Base-by-base conservation (phyloP, 2,797 vertebrate genomes). In the Enteromius unitaeniatus region DNA sequence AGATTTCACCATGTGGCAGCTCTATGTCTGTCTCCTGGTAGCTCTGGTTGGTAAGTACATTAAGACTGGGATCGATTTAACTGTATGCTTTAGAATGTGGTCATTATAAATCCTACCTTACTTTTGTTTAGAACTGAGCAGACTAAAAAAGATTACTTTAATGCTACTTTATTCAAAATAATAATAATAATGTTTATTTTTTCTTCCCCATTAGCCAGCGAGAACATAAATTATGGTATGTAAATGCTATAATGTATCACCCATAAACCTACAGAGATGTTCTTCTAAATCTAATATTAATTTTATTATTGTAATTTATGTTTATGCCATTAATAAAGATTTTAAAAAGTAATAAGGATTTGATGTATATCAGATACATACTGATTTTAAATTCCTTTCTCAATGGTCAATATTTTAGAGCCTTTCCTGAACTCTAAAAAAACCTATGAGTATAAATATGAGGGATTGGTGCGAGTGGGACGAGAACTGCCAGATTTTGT, bases 401-500 rank as follows among this genome's bases (percentile, higher is more conserved):
- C 10, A 37, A 53, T 72, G 15, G 17, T 11, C 42, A 69, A 75
- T 26, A 45, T 89, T 90, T 1, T 89, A 96, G 95, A 94, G 23
- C 86, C 92, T 26, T 42, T 34, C n/a, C 87, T 95, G 79, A 90
- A 94, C 86, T 86, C 87, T 0, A 91, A 87, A 78, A 95, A 94
- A 88, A 90, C 89, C 8, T 95, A 96, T 0, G 91, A 94, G 69
- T 96, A 95, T 89, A 93, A 86, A 83, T 96, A 96, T 92, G 92
- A 92, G 28, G 95, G 95, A 28, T 0, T 40, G 62, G 89, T 93
- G 49, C 93, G 90, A 65, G 89, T 94, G 62, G 94, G 95, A 68
- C 91, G 95, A 15, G 92, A 91, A 67, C 89, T 93, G 83, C 86
- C 92, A 82, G 93, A 93, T 88, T 88, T 95, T 10, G 92, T 93